These are phyloP conservation scores for Latheticus oryzae DNA, from an alignment of 2,888 invertebrate genomes.

Conservation along the genomic window DNA sequence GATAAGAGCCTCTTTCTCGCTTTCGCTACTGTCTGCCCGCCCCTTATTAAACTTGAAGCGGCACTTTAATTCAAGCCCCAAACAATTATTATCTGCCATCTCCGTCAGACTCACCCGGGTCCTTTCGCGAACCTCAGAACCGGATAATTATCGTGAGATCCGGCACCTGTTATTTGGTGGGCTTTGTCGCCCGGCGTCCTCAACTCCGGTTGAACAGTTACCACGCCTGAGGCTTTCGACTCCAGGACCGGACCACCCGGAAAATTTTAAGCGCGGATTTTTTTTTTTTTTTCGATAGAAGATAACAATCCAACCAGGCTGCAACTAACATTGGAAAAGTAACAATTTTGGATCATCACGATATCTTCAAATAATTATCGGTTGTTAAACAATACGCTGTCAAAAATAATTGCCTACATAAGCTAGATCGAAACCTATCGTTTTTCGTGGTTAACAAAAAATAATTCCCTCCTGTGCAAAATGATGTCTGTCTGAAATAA, in stretches of 20 bases:
- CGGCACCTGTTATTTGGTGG: conserved; percentile 42
- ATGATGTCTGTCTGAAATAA: neutral
- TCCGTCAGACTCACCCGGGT: conserved; percentile 30
- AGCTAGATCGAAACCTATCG: conserved; percentile 25
- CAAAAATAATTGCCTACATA: conserved; percentile 42
- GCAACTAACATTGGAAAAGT: no score
- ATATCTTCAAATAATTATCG: conserved; percentile 42
- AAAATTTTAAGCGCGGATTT: conserved; percentile 14
- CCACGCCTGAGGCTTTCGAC: conserved; percentile 23
- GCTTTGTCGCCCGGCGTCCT: conserved; percentile 38
- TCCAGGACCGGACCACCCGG: conserved; percentile 22
- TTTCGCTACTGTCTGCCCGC: conserved; percentile 61
- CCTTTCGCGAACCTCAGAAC: conserved; percentile 36
- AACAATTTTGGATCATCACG: conserved; percentile 41
- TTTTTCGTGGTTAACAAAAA: conserved; percentile 11
- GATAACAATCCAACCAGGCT: no score
- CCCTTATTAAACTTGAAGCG: conserved; percentile 62
- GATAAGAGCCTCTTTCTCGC: conserved; percentile 43
- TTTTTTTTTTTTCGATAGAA: no score
- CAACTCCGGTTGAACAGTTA: conserved; percentile 34
- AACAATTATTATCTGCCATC: conserved; percentile 61
- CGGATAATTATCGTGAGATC: conserved; percentile 43
- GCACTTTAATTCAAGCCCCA: conserved; percentile 61
- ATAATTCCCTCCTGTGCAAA: conserved; percentile 27
- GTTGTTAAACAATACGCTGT: conserved; percentile 43